Evolutionary conservation across 1,140 invertebrate genomes (phyloP), one percentile per base, ranked within the genome.

Genomic region (Holcopasites calliopsidis): DNA sequence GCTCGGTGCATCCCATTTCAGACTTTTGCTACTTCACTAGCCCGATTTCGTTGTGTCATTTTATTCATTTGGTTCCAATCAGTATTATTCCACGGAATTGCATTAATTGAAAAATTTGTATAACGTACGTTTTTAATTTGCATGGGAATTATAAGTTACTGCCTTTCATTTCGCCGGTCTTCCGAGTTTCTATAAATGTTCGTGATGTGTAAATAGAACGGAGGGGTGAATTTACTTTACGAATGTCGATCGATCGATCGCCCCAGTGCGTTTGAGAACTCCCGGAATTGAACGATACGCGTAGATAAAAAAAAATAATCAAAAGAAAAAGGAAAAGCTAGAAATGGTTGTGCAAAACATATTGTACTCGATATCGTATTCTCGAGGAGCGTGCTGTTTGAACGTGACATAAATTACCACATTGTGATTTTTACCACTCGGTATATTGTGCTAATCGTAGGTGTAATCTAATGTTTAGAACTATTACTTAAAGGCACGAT

Each of bases 381-480:
- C 26, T 65, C 38, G n/a, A 58, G 40, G 58, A 35, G 70, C 69
- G 76, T 50, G 60, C 44, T 66, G 70, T 74, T 77, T 73, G 73
- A 73, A 69, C 64, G 64, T 76, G 72, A 69, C 64, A 52, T 76
- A 70, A 72, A 74, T 76, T 76, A 68, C n/a, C n/a, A n/a, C 66
- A 76, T 76, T 76, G 73, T 79, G 72, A 76, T 76, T 76, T 76
- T 58, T 76, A 79, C 57, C 62, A 57, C n/a, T 79, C 49, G 66
- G 73, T 79, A 79, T 76, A 79, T 72, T 64, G 69, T 79, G 73
- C 58, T 79, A 76, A 76, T 68, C 54, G 44, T 74, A 73, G 66
- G 69, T 71, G 50, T 72, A 69, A 76, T 49, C 44, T 79, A 77
- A 72, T 52, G 57, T 73, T 74, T 68, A 33, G 54, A n/a, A n/a